phyloP scores from a whole-genome alignment of 2,797 vertebrate species.

The Sebastes variabilis region DNA sequence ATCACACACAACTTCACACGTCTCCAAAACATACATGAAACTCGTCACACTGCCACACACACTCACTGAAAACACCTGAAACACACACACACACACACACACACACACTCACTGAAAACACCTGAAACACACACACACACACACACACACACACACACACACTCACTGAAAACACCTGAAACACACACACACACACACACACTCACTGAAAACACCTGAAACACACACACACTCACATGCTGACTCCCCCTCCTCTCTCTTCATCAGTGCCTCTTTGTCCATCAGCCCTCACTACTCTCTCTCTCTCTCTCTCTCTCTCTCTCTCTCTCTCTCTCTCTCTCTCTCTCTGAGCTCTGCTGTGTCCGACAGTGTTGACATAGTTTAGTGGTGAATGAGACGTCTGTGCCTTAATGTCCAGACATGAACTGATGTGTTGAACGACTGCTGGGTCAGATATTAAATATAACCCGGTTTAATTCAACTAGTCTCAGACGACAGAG shows the following conservation, averaged over 20 bases:
- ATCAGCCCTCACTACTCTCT: neutral
- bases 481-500: neutral
- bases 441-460: neutral
- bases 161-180: neutral
- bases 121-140: no score
- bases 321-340: no score
- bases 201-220: neutral
- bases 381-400: slow-evolving; percentile 34
- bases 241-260: neutral
- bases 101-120: neutral
- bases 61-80: no score
- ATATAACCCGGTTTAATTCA: neutral
- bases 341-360: neutral
- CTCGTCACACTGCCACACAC: neutral
- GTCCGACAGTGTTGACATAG: slow-evolving; percentile 34
- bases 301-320: no score
- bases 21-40: slow-evolving; percentile 16
- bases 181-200: neutral
- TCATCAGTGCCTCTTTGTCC: slow-evolving; percentile 47
- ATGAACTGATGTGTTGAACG: slow-evolving; percentile 1
- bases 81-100: neutral
- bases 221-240: neutral
- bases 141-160: no score
- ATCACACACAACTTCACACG: neutral
- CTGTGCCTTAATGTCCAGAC: slow-evolving; percentile 21